These are phyloP conservation scores for Poecilus cupreus DNA, from an alignment of 2,888 invertebrate species.

Conservation along the genomic window DNA sequence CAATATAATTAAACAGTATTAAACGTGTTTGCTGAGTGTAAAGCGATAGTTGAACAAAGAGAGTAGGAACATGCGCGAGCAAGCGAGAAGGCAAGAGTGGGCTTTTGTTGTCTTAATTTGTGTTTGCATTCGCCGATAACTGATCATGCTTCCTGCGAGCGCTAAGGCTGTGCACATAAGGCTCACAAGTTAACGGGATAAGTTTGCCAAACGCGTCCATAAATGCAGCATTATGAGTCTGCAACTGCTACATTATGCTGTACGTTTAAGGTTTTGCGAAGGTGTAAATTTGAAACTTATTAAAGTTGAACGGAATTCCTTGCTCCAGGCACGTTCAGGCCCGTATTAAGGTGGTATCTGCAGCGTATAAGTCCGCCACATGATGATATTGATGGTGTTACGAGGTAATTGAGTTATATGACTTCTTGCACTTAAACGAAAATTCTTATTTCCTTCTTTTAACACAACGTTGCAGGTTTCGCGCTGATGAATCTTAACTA, in stretches of 20 bases:
- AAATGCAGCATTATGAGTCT: conserved; percentile 55
- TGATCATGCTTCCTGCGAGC: conserved; percentile 31
- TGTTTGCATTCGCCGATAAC: conserved; percentile 56
- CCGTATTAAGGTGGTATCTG: conserved; percentile 32
- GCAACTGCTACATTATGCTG: conserved; percentile 43
- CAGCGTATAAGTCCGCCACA: background rate
- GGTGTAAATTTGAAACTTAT: conserved; percentile 59
- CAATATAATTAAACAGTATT: conserved; percentile 53
- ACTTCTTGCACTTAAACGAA: conserved; percentile 8
- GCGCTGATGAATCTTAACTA: background rate
- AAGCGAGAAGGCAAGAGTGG: background rate
- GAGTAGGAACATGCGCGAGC: background rate
- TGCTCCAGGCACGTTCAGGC: conserved; percentile 2
- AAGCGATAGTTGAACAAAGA: conserved; percentile 37
- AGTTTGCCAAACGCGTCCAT: conserved; percentile 51
- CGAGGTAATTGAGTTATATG: conserved; percentile 28
- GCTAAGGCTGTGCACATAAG: conserved; percentile 43
- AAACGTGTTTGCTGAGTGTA: conserved; percentile 27
- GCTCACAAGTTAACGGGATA: conserved; percentile 47
- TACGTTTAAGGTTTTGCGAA: conserved; percentile 48
- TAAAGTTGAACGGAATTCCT: conserved; percentile 56
- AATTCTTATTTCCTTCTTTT: conserved; percentile 1
- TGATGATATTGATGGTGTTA: conserved; percentile 32
- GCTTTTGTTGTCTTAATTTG: conserved; percentile 55
- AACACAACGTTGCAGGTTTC: background rate